Percentiles rank a stretch among this genome's conserved stretches.
These are phyloP conservation scores for Knipowitschia caucasica DNA, from an alignment of 2,797 vertebrate species.

Conservation along the genomic window DNA sequence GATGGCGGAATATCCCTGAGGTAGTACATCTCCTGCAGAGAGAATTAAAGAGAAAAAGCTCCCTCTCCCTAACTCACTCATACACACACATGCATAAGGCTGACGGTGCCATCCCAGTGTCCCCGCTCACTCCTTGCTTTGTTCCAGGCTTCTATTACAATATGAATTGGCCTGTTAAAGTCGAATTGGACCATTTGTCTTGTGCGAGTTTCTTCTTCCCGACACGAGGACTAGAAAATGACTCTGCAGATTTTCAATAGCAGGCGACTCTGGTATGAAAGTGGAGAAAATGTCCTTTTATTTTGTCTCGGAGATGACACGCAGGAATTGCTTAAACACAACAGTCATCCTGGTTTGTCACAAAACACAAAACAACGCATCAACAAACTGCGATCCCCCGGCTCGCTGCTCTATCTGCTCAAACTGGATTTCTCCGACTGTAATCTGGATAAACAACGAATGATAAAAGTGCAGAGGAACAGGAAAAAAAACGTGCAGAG, in stretches of 20 bases:
- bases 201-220: slow-evolving; percentile 59
- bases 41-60: slow-evolving; percentile 64
- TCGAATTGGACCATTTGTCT: slow-evolving; percentile 76
- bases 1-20: slow-evolving; percentile 73
- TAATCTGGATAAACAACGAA: no score
- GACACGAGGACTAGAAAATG: slow-evolving; percentile 64
- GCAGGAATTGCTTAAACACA: slow-evolving; percentile 24
- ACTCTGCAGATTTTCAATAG: slow-evolving; percentile 64
- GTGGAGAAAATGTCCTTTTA: slow-evolving; percentile 30
- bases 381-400: slow-evolving; percentile 29
- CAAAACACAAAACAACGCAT: slow-evolving; percentile 36
- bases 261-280: slow-evolving; percentile 49
- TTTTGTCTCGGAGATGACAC: slow-evolving; percentile 31
- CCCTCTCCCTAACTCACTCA: slow-evolving; percentile 20
- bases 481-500: slow-evolving; percentile 28
- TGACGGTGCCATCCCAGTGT: slow-evolving; percentile 65
- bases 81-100: slow-evolving; percentile 39
- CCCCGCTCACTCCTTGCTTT: slow-evolving; percentile 59
- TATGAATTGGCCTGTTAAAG: slow-evolving; percentile 70
- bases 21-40: slow-evolving; percentile 71
- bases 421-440: background rate
- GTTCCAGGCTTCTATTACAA: slow-evolving; percentile 70
- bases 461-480: slow-evolving; percentile 20
- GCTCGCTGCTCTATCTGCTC: slow-evolving; percentile 13
- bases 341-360: slow-evolving; percentile 22